phyloP scores from a whole-genome alignment of 2,797 vertebrate genomes.

The Fistularia commersonii region DNA sequence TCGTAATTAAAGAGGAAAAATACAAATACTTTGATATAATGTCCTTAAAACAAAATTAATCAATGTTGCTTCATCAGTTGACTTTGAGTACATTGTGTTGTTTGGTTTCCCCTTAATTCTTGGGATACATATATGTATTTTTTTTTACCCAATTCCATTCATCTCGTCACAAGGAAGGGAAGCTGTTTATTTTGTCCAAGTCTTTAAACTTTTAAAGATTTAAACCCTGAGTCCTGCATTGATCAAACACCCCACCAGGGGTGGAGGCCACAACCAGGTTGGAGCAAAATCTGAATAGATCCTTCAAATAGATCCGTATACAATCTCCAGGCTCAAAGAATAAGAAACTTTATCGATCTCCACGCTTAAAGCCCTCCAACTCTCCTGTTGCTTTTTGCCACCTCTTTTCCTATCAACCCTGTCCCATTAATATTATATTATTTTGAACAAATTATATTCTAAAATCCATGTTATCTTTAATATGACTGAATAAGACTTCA shows the following conservation, averaged over 20 bases:
- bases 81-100: too few relatives aligned
- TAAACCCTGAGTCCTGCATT: neutral
- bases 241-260: neutral
- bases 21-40: too few relatives aligned
- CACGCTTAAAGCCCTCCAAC: neutral
- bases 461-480: too few relatives aligned
- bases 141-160: too few relatives aligned
- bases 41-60: too few relatives aligned
- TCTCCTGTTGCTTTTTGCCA: neutral
- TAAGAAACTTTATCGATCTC: neutral
- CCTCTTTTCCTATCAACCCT: neutral
- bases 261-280: conserved; percentile 6
- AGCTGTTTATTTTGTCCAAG: neutral
- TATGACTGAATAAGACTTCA: too few relatives aligned
- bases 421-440: neutral
- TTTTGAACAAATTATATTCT: neutral
- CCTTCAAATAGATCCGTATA: conserved; percentile 12
- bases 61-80: too few relatives aligned
- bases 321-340: conserved; percentile 5
- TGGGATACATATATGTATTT: too few relatives aligned
- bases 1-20: too few relatives aligned
- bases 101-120: too few relatives aligned
- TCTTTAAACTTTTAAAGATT: neutral
- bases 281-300: conserved; percentile 7
- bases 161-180: neutral